Base-by-base conservation (phyloP, 35 echinoderm and acorn worm genomes). In the Acanthaster planci region DNA sequence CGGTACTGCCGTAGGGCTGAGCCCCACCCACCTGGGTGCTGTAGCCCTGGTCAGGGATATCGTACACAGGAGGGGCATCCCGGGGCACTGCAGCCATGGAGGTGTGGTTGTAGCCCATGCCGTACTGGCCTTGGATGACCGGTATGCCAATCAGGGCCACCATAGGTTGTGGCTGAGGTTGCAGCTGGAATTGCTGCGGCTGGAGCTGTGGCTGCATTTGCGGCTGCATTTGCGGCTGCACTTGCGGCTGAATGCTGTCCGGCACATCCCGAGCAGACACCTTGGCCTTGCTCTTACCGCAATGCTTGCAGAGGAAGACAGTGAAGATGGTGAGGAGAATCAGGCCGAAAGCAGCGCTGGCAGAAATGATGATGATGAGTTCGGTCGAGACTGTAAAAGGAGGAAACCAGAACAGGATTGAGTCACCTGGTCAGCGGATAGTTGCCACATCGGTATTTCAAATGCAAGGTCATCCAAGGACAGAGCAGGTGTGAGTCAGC, bases 351-450 rank as follows among this genome's bases (percentile, higher is more conserved):
- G 34, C 26, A 72, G 64, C 26, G 23, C 18, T 34, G 2, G 34
- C 64, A 30, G 64, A 2, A 34, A 72, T 72, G 26, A 72, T 72
- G 29, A 72, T 72, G 64, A 72, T 72, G 10, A 72, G 23, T 29
- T 72, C 19, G 23, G 34, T 12, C 38, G 77, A 18, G 19, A 79
- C 47, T 79, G 26, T 12, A 44, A 83, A 53, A 21, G 60, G 29
- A 60, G 14, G 42, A 47, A 47, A 47, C 12, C 12, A 47, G n/a
- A 47, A 47, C 4, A 47, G 42, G 12, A 47, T 47, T 47, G 12
- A 47, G 4, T 47, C 12, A 12, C 42, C 42, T 47, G 42, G 42
- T 47, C 42, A 47, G 12, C 4, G 4, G n/a, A n/a, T n/a, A n/a
- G n/a, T n/a, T n/a, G n/a, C n/a, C n/a, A n/a, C n/a, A n/a, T n/a